These are phyloP conservation scores for Drosophila crucigera DNA, from an alignment of 2,888 invertebrate species.

Conservation along the genomic window DNA sequence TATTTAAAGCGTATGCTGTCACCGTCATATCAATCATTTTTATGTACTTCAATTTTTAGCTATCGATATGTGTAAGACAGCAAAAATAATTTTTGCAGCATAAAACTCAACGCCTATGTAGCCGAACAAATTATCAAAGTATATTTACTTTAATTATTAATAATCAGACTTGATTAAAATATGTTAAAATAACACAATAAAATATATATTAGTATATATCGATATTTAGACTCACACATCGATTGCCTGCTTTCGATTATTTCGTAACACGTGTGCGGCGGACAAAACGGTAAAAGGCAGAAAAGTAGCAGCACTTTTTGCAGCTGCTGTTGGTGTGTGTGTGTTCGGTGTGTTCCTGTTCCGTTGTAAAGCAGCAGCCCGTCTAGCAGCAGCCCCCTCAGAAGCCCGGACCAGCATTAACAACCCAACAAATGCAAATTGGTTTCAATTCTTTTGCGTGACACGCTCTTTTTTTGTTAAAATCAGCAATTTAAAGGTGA, in stretches of 20 bases:
- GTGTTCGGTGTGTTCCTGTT: conserved; percentile 66
- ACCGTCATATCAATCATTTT: no score
- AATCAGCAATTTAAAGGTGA: conserved; percentile 51
- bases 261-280: conserved; percentile 60
- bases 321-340: conserved; percentile 74
- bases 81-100: neutral
- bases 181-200: neutral
- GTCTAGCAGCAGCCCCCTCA: conserved; percentile 55
- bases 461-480: conserved; percentile 53
- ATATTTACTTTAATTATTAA: neutral
- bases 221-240: conserved; percentile 18
- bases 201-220: conserved; percentile 14
- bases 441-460: conserved; percentile 54
- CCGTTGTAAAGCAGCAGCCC: conserved; percentile 59
- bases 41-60: neutral
- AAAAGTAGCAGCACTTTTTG: conserved; percentile 67
- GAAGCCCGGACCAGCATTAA: conserved; percentile 58
- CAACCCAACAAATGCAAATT: conserved; percentile 56
- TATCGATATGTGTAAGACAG: conserved; percentile 16
- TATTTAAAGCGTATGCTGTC: neutral
- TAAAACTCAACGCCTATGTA: neutral
- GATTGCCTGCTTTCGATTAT: conserved; percentile 27
- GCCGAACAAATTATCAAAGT: neutral
- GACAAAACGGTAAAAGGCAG: conserved; percentile 66
- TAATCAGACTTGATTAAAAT: neutral